phyloP scores from a whole-genome alignment of 2,888 invertebrate species.

The Willowsia nigromaculata region DNA sequence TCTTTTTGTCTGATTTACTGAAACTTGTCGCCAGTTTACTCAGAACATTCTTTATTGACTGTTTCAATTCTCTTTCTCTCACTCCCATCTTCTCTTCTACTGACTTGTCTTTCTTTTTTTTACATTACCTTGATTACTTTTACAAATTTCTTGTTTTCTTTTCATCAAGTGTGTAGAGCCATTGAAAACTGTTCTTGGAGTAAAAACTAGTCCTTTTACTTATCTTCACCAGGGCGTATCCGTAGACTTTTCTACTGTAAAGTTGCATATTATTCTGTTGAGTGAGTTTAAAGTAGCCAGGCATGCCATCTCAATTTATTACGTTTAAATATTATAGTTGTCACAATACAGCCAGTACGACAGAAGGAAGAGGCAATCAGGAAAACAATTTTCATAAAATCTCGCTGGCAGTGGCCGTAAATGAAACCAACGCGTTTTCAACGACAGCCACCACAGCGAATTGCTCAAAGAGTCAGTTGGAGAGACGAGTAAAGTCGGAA shows the following conservation, averaged over 20 bases:
- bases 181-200: too few species aligned
- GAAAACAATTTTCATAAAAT: neutral
- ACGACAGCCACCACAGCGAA: neutral
- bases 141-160: neutral
- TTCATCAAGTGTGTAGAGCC: neutral
- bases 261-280: neutral
- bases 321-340: neutral
- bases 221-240: neutral
- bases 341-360: neutral
- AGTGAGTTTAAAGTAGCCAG: neutral
- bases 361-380: neutral
- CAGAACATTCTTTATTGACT: neutral
- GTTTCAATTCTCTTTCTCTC: neutral
- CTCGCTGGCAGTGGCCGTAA: neutral
- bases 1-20: slow-evolving; percentile 36
- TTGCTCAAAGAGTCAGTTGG: neutral
- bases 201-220: too few species aligned
- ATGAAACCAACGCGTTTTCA: neutral
- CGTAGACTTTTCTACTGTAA: neutral
- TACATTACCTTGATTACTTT: slow-evolving; percentile 22
- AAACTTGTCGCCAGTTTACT: neutral
- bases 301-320: slow-evolving; percentile 14
- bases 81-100: neutral
- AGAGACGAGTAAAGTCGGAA: neutral
- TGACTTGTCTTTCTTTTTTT: neutral